Conservation (phyloP, 2,113 vertebrate species). For the Corvus cornix region DNA sequence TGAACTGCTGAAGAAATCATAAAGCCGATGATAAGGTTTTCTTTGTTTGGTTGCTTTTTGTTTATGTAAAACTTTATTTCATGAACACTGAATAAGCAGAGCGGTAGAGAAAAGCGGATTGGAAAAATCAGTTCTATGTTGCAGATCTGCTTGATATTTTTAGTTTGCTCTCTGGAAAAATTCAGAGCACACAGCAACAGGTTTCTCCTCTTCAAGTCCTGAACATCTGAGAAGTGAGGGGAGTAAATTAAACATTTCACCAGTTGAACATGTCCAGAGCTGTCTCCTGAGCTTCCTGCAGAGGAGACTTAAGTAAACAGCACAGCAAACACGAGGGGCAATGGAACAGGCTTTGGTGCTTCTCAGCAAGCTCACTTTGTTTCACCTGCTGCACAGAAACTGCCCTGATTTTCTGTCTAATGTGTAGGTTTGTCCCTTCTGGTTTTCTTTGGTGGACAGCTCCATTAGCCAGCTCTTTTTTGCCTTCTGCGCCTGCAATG, state of each 20-base stretch:
- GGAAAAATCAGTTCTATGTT: background rate
- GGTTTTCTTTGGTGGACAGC: background rate
- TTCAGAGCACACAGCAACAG: background rate
- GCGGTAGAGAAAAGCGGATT: background rate
- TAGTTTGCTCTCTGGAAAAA: background rate
- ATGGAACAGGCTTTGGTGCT: background rate
- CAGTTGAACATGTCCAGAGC: background rate
- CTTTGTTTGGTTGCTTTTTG: background rate
- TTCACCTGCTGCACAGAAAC: background rate
- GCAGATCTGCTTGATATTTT: background rate
- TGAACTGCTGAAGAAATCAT: background rate
- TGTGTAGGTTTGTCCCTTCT: background rate
- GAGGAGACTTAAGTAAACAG: background rate
- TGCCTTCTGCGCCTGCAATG: background rate
- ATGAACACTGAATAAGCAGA: background rate
- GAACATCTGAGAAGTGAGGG: background rate
- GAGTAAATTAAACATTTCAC: background rate
- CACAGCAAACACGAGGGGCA: background rate
- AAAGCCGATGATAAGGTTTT: background rate
- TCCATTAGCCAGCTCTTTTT: background rate
- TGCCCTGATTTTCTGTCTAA: background rate
- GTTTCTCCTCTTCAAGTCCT: background rate
- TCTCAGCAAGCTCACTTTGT: background rate
- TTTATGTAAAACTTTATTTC: background rate
- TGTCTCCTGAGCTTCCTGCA: background rate